A percentile compares a stretch with the other conserved stretches of the same genome.
Conservation (phyloP, 2,113 vertebrate genomes). For the Centropus bengalensis region DNA sequence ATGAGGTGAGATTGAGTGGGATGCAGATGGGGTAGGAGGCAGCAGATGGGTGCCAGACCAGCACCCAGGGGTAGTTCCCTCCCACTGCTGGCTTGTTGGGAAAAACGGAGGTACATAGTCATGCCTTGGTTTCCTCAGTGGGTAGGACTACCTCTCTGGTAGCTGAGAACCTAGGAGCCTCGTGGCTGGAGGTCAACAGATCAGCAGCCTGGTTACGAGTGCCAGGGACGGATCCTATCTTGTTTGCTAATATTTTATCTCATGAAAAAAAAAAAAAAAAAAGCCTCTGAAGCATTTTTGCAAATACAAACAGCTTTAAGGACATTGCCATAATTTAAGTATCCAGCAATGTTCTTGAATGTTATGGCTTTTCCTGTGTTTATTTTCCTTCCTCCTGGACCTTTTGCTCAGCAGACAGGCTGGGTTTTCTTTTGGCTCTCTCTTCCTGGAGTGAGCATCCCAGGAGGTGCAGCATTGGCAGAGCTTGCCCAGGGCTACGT, state of each 20-base stretch:
- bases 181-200: background rate
- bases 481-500: background rate
- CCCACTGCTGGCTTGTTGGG: background rate
- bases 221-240: background rate
- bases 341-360: background rate
- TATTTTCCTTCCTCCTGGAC: conserved; percentile 11
- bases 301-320: background rate
- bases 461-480: background rate
- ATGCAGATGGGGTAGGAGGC: background rate
- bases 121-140: background rate
- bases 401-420: background rate
- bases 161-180: background rate
- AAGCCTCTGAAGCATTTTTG: background rate
- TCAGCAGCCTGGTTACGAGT: background rate
- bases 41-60: background rate
- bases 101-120: background rate
- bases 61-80: background rate
- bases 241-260: background rate
- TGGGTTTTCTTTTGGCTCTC: background rate
- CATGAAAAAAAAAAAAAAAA: background rate
- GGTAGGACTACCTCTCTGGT: too few relatives aligned
- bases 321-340: background rate
- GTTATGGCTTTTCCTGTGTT: conserved; percentile 29
- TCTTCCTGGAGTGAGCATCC: background rate
- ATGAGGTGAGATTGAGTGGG: background rate